These are phyloP conservation scores for Cacoxenus indagator DNA, from an alignment of 2,888 invertebrate species.

Conservation along the genomic window DNA sequence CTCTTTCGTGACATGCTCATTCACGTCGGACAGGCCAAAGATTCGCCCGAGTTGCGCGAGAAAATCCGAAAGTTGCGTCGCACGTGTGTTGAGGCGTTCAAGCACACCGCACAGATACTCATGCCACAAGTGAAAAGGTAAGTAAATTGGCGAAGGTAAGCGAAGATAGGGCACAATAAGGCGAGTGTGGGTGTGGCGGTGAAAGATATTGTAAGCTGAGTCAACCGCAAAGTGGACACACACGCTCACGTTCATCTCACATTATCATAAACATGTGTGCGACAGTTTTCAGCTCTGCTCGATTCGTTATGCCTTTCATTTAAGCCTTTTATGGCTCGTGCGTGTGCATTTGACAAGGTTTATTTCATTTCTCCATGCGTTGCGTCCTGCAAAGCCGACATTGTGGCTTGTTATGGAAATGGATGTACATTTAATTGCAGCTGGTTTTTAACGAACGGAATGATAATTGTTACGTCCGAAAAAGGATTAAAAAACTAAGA, in stretches of 20 bases:
- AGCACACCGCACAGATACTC: conserved; percentile 84
- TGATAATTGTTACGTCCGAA: conserved; percentile 18
- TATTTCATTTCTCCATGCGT: not conserved
- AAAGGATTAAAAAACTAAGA: conserved; percentile 55
- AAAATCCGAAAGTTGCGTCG: conserved; percentile 86
- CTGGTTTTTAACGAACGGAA: conserved; percentile 42
- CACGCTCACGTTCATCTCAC: conserved; percentile 38
- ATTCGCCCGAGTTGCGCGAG: conserved; percentile 88
- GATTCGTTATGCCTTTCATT: conserved; percentile 11
- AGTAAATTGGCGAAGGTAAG: conserved; percentile 60
- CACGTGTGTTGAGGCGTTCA: conserved; percentile 88
- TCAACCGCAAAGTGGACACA: conserved; percentile 20
- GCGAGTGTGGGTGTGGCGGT: not conserved
- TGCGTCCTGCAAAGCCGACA: not conserved
- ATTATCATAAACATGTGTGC: conserved; percentile 59
- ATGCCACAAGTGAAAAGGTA: conserved; percentile 89
- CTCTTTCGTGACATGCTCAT: conserved; percentile 89
- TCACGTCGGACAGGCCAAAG: conserved; percentile 88
- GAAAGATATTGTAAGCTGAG: not conserved
- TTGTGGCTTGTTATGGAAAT: conserved; percentile 49
- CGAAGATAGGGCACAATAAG: not conserved
- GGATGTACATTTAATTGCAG: conserved; percentile 63
- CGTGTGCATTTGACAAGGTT: not conserved
- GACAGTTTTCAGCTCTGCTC: conserved; percentile 45
- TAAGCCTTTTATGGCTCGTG: not conserved